phyloP scores from a whole-genome alignment of 2,797 vertebrate genomes.

The Delichon dasypus region DNA sequence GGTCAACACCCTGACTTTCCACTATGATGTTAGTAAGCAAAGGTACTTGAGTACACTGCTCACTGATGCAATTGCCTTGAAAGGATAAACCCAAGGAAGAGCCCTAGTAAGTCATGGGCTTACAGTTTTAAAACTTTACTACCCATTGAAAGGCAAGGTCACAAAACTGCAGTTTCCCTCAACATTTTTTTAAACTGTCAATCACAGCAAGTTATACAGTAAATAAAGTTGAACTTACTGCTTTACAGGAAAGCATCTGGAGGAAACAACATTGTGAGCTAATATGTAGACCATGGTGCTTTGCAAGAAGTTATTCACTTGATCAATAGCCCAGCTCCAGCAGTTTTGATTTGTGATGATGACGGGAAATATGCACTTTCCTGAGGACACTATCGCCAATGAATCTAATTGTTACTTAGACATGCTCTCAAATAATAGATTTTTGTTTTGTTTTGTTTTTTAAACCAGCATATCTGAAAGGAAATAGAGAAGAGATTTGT shows the following conservation, averaged over 20 bases:
- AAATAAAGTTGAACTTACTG: neutral
- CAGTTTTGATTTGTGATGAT: constrained; percentile 17
- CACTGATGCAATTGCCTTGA: neutral
- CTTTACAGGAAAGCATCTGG: neutral
- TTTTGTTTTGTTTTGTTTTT: neutral
- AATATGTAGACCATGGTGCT: neutral
- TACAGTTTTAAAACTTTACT: neutral
- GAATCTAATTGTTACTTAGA: neutral
- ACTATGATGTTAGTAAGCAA: rapidly evolving
- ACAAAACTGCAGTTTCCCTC: neutral
- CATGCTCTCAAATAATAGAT: neutral
- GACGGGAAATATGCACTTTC: neutral
- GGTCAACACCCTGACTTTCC: neutral
- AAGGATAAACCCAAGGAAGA: neutral
- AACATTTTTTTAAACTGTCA: neutral
- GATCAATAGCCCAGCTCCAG: neutral
- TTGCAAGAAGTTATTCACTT: neutral
- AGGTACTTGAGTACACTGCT: neutral
- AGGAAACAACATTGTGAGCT: neutral
- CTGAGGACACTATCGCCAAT: neutral
- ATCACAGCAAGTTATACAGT: neutral
- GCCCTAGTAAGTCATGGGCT: neutral
- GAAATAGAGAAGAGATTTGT: neutral
- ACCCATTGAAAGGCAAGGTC: neutral
- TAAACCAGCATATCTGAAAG: neutral